phyloP scores from a whole-genome alignment of 2,888 invertebrate genomes.

The Coelogynopora nodosa region DNA sequence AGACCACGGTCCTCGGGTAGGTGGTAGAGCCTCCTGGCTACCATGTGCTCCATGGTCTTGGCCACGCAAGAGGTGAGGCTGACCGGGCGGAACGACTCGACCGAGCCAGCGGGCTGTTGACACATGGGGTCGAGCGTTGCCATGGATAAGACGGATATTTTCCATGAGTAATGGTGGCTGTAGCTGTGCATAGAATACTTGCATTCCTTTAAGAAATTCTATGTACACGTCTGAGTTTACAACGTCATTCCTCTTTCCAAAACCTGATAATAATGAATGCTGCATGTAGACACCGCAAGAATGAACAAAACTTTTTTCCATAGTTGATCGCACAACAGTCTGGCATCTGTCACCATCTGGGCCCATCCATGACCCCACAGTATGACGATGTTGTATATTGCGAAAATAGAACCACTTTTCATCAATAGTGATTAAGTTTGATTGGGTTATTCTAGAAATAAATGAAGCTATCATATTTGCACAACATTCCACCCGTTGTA shows the following conservation, averaged over 20 bases:
- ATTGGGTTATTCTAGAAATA: slow-evolving; percentile 23
- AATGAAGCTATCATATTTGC: slow-evolving; percentile 32
- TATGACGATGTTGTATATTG: slow-evolving; percentile 3
- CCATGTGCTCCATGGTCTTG: no score
- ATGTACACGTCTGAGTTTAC: slow-evolving; percentile 26
- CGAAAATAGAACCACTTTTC: slow-evolving; percentile 8
- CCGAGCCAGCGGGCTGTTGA: no score
- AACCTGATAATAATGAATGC: slow-evolving; percentile 4
- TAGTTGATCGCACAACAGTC: slow-evolving; percentile 15
- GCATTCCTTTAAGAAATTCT: not conserved
- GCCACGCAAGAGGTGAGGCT: no score
- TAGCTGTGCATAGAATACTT: slow-evolving; percentile 17
- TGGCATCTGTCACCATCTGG: slow-evolving; percentile 22
- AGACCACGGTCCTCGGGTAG: no score
- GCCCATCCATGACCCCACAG: slow-evolving; percentile 30
- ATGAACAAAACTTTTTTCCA: slow-evolving; percentile 14
- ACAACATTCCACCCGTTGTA: slow-evolving; percentile 17
- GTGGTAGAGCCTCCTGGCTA: no score
- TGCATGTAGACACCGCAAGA: not conserved
- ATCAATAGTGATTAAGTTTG: slow-evolving; percentile 2
- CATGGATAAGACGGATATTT: slow-evolving; percentile 5
- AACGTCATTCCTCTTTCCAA: slow-evolving; percentile 1
- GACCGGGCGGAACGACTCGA: no score
- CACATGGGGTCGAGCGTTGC: slow-evolving; percentile 11
- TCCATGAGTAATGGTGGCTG: slow-evolving; percentile 24